These are phyloP conservation scores for Python bivittatus DNA, from an alignment of 2,113 vertebrate genomes.

Conservation along the genomic window DNA sequence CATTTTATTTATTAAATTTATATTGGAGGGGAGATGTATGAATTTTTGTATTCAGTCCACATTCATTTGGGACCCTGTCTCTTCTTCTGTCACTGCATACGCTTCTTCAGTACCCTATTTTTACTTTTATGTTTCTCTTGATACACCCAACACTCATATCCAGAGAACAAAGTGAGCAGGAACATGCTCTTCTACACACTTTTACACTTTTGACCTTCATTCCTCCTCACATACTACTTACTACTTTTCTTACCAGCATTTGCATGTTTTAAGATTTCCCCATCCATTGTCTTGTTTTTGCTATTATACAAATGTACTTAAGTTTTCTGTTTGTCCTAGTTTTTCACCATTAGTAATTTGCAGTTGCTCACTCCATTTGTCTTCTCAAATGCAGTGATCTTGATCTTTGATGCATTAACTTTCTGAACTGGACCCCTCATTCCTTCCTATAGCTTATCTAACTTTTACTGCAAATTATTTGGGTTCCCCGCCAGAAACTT, in stretches of 20 bases:
- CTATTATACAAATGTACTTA: background rate
- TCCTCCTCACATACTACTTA: background rate
- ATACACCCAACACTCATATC: too few relatives aligned
- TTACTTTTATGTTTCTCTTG: too few relatives aligned
- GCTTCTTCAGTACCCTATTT: too few relatives aligned
- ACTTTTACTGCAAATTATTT: background rate
- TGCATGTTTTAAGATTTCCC: background rate
- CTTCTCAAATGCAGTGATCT: background rate
- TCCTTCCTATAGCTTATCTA: background rate
- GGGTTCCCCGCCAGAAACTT: background rate
- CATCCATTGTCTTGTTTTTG: background rate
- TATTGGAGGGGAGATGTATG: too few relatives aligned
- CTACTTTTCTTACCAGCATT: background rate
- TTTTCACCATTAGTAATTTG: background rate
- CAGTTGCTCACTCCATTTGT: background rate
- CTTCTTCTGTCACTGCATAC: too few relatives aligned
- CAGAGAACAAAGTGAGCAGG: background rate
- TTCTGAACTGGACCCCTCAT: background rate
- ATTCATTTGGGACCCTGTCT: too few relatives aligned
- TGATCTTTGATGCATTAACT: background rate
- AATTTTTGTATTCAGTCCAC: too few relatives aligned
- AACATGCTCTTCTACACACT: background rate
- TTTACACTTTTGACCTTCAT: background rate
- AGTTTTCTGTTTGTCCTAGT: background rate
- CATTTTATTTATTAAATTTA: too few relatives aligned